Evolutionary conservation across 2,888 invertebrate genomes (phyloP).

Genomic region (Chironomus riparius): DNA sequence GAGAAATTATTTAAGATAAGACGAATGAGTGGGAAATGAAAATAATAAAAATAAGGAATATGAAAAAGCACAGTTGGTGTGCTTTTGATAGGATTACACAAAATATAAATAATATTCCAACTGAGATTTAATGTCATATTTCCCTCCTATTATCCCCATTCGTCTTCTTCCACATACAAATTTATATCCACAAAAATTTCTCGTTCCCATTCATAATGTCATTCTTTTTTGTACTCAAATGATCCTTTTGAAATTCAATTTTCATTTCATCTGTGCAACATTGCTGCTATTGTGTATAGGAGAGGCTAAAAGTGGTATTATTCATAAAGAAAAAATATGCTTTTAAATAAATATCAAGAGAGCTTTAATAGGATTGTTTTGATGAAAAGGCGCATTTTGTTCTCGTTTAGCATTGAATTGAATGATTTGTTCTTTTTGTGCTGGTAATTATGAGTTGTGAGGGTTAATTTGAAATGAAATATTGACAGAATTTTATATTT

Average conservation of each 20-base stretch:
- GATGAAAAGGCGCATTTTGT: too few relatives aligned
- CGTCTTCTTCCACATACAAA: too few relatives aligned
- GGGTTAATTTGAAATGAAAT: too few relatives aligned
- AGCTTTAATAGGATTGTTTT: too few relatives aligned
- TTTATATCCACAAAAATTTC: too few relatives aligned
- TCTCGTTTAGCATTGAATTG: too few relatives aligned
- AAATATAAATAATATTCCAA: slow-evolving; percentile 6
- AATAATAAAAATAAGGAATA: neutral
- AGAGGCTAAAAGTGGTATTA: too few relatives aligned
- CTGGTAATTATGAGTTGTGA: too few relatives aligned
- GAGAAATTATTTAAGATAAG: neutral
- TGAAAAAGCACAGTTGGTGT: slow-evolving; percentile 17
- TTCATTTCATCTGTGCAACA: neutral
- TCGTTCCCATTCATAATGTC: neutral
- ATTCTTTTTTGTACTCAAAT: neutral
- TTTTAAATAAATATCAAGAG: too few relatives aligned
- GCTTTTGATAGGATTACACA: slow-evolving; percentile 19
- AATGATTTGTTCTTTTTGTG: too few relatives aligned
- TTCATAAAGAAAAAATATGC: too few relatives aligned
- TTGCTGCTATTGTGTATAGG: neutral
- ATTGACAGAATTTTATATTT: too few relatives aligned
- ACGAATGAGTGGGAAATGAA: neutral
- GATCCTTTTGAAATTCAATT: neutral
- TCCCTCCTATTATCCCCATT: neutral
- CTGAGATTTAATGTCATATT: slow-evolving; percentile 16